Evolutionary conservation across 2,888 invertebrate species (phyloP).

Genomic region (Reticulitermes lucifugus): DNA sequence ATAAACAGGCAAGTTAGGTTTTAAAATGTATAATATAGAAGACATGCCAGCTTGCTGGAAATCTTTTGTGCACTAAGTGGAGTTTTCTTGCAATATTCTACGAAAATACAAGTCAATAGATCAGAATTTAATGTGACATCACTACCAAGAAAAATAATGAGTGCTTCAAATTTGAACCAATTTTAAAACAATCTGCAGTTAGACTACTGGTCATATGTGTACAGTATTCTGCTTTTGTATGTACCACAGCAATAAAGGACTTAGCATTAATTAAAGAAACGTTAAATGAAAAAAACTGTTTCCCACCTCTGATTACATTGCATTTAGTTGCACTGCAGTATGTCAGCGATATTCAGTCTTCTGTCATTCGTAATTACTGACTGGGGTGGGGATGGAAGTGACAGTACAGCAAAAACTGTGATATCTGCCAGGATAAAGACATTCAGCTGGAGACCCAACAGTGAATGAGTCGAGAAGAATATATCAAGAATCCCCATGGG

Average conservation of each 20-base stretch:
- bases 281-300: no score
- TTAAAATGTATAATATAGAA: neutral
- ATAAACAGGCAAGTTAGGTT: neutral
- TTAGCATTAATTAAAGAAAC: neutral
- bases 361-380: no score
- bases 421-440: no score
- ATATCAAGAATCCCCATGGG: no score
- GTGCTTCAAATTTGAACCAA: slow-evolving; percentile 12
- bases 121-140: neutral
- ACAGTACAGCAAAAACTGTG: no score
- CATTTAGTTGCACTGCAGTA: no score
- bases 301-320: no score
- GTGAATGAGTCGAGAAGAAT: no score
- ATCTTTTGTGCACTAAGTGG: neutral
- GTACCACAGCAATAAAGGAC: slow-evolving; percentile 12
- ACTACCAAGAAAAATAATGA: neutral
- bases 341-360: no score
- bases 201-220: neutral
- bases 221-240: slow-evolving; percentile 21
- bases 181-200: neutral
- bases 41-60: neutral
- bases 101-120: neutral
- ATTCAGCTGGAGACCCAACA: no score
- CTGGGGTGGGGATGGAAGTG: no score
- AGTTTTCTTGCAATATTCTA: neutral